Conservation (phyloP, 2,888 invertebrate species). For the Rotaria macrura region DNA sequence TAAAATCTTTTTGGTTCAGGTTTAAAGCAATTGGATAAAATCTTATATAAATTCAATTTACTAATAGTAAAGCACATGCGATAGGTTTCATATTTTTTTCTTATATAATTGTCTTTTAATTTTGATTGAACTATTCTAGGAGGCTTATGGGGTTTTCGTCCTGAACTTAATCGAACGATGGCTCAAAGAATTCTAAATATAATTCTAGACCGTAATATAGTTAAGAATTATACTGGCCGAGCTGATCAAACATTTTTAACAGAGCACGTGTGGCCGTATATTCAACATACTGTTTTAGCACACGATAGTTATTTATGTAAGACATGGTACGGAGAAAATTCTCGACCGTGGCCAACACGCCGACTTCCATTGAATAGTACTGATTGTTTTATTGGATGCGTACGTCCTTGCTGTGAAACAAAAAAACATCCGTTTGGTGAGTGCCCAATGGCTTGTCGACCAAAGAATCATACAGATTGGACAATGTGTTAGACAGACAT, state of each 20-base stretch:
- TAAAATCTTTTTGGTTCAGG: no score
- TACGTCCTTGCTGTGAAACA: constrained; percentile 9
- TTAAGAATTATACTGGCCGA: not conserved
- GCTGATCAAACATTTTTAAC: constrained; percentile 26
- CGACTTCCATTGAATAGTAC: not conserved
- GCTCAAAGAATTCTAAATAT: not conserved
- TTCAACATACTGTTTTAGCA: constrained; percentile 4
- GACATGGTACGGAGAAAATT: constrained; percentile 7
- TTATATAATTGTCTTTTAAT: no score
- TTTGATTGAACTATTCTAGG: not conserved
- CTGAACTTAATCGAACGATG: constrained; percentile 14
- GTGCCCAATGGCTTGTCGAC: constrained; percentile 30
- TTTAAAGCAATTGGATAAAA: no score
- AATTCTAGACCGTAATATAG: not conserved
- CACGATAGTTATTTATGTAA: constrained; percentile 26
- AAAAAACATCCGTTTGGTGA: not conserved
- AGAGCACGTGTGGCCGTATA: not conserved
- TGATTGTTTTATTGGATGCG: constrained; percentile 26
- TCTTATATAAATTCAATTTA: no score
- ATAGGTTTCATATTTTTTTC: no score
- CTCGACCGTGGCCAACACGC: constrained; percentile 24
- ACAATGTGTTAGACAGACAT: constrained; percentile 24
- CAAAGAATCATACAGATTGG: constrained; percentile 28
- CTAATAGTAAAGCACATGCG: no score
- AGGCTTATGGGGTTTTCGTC: constrained; percentile 26